Evolutionary conservation across 2,888 invertebrate genomes (phyloP), one percentile per base, ranked within the genome.

Genomic region (Oligia latruncula): DNA sequence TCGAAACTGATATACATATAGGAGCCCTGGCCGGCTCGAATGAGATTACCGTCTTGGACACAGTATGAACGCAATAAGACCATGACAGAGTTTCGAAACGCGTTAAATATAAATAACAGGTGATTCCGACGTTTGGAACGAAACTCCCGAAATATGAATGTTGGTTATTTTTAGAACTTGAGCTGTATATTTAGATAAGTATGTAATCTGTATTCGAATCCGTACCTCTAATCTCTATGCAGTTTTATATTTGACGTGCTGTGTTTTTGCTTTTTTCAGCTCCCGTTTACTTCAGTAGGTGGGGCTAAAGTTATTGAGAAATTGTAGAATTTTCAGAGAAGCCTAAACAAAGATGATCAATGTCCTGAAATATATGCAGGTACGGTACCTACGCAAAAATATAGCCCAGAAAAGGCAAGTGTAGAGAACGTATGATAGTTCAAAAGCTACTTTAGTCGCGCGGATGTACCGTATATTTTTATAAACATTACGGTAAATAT

Each of bases 81-180:
- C 89, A 74, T 88, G 89, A 83, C 87, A 78, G 86, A 85, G 74
- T 89, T 89, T 79, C 82, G 88, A 83, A 86, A 88, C 81, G 81
- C 65, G 78, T 81, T 86, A 88, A 81, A 86, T 87, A 88, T 87
- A 87, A 85, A 87, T 86, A 86, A 87, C 87, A 85, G 87, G 77
- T 85, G 87, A 87, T 85, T 83, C 77, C 85, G 73, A 83, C 77
- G 87, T 85, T 87, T 71, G 80, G 80, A 87, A 85, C 87, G 73
- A 86, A 83, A 80, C 72, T 80, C 77, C 74, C 52, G 80, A 85
- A 85, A 87, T 85, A 85, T 87, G 9, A 73, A 74, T 80, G 77
- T 60, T 43, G 23, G 58, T 40, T 85, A 85, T 85, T 87, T 85
- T 83, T 13, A 60, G 74, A 75, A 52, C 17, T 46, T n/a, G 66